phyloP scores from a whole-genome alignment of 2,888 invertebrate genomes.

The Caenorhabditis becei region DNA sequence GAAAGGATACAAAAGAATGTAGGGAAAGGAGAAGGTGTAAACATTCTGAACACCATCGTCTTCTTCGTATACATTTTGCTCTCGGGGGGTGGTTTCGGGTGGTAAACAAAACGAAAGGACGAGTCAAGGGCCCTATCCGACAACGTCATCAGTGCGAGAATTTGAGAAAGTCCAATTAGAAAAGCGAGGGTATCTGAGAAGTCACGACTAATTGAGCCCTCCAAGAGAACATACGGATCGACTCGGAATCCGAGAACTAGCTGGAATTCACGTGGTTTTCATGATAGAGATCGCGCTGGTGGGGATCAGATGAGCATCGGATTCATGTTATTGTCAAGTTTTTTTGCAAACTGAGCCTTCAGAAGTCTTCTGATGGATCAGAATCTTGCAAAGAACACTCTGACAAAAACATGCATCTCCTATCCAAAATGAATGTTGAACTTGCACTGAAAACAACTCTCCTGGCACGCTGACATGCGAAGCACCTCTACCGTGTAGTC shows the following conservation, averaged over 20 bases:
- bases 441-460: no score
- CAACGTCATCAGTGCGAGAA: slow-evolving; percentile 14
- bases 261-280: not conserved
- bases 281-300: not conserved
- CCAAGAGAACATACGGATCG: not conserved
- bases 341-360: no score
- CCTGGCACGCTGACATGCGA: no score
- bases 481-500: no score
- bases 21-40: slow-evolving; percentile 13
- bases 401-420: no score
- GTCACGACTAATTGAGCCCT: not conserved
- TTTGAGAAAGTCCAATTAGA: slow-evolving; percentile 9
- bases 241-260: not conserved
- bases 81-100: slow-evolving; percentile 1
- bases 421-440: no score
- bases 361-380: no score
- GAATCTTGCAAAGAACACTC: no score
- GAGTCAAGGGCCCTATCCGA: not conserved
- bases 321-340: no score
- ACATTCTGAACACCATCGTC: slow-evolving; percentile 14
- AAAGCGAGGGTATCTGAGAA: not conserved
- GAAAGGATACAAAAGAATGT: slow-evolving; percentile 3
- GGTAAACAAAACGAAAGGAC: slow-evolving; percentile 9
- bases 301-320: no score
- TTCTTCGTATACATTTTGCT: slow-evolving; percentile 10